Evolutionary conservation across 2,888 invertebrate genomes (phyloP).

Genomic region (Yponomeuta plumbellus): DNA sequence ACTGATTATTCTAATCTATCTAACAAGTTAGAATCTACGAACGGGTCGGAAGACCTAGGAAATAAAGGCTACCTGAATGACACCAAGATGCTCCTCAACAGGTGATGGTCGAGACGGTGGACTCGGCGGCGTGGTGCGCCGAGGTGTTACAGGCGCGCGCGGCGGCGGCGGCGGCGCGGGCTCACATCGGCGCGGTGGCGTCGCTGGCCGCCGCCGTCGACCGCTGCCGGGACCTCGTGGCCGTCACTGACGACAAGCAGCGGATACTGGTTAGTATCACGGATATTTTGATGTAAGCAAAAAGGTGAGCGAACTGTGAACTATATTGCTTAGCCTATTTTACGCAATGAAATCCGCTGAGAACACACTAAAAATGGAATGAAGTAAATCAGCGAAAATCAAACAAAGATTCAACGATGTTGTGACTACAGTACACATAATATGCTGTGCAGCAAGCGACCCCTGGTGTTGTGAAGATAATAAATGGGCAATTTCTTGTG

Average conservation of each 20-base stretch:
- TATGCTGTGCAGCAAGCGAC: background rate
- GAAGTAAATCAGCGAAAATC: background rate
- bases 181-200: slow-evolving; percentile 86
- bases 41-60: too few species aligned
- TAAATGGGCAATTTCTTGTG: too few species aligned
- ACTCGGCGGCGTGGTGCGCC: slow-evolving; percentile 77
- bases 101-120: slow-evolving; percentile 82
- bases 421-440: background rate
- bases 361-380: background rate
- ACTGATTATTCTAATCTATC: too few species aligned
- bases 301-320: too few species aligned
- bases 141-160: slow-evolving; percentile 88
- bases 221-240: slow-evolving; percentile 89
- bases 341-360: too few species aligned
- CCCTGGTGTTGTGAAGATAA: too few species aligned
- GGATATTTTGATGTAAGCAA: too few species aligned
- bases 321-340: too few species aligned
- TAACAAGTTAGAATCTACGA: too few species aligned
- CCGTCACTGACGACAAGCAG: slow-evolving; percentile 90
- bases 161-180: slow-evolving; percentile 84
- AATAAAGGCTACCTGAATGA: too few species aligned
- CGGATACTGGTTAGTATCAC: slow-evolving; percentile 81
- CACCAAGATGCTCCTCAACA: slow-evolving; percentile 33
- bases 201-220: slow-evolving; percentile 92
- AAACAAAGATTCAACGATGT: background rate